Conservation (phyloP, 1,140 invertebrate species). For the Mactra quadrangularis region DNA sequence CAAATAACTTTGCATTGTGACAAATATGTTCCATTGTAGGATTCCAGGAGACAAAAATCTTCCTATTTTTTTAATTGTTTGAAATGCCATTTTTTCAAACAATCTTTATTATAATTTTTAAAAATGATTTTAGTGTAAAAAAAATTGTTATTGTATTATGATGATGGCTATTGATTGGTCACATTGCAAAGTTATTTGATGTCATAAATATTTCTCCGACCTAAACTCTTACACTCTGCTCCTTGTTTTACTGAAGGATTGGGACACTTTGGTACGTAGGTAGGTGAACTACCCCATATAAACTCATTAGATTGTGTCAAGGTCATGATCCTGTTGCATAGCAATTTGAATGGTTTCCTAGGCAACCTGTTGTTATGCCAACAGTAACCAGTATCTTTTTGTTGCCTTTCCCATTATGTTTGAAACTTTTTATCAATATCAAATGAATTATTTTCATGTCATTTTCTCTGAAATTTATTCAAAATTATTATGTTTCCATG, state of each 20-base stretch:
- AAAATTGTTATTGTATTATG: too few relatives aligned
- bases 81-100: too few relatives aligned
- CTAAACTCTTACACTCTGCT: conserved; percentile 58
- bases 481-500: not conserved
- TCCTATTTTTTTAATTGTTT: too few relatives aligned
- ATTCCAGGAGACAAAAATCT: too few relatives aligned
- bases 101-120: too few relatives aligned
- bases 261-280: conserved; percentile 64
- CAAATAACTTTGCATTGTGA: conserved; percentile 24
- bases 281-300: conserved; percentile 65
- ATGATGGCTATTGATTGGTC: too few relatives aligned
- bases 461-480: conserved; percentile 34
- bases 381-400: conserved; percentile 58
- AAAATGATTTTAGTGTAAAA: too few relatives aligned
- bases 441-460: conserved; percentile 22
- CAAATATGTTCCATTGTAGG: too few relatives aligned
- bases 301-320: conserved; percentile 63
- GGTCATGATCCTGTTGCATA: conserved; percentile 57
- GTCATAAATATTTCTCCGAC: conserved; percentile 36
- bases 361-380: conserved; percentile 60
- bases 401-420: conserved; percentile 53
- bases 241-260: conserved; percentile 66
- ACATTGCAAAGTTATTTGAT: conserved; percentile 42
- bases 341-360: conserved; percentile 62
- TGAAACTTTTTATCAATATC: conserved; percentile 39